Evolutionary conservation across 2,113 vertebrate species (phyloP).

Genomic region (Elanus axillaris): DNA sequence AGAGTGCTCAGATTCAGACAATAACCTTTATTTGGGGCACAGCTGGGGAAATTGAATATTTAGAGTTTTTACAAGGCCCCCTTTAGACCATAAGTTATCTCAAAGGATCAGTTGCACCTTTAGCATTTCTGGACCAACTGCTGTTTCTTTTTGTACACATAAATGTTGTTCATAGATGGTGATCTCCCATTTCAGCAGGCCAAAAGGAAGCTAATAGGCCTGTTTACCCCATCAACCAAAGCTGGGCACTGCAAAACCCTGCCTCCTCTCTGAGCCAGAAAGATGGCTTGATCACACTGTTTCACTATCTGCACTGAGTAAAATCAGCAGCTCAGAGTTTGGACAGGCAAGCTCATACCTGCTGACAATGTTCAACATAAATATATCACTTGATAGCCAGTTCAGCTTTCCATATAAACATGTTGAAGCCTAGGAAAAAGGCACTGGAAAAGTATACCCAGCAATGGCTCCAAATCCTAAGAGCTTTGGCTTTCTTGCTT

Average conservation of each 20-base stretch:
- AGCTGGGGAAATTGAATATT: neutral
- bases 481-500: neutral
- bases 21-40: neutral
- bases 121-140: neutral
- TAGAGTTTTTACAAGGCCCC: neutral
- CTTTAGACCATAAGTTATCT: neutral
- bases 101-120: neutral
- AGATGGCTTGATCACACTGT: neutral
- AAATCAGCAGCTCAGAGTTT: neutral
- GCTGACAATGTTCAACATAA: neutral
- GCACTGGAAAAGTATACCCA: neutral
- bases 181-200: neutral
- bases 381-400: neutral
- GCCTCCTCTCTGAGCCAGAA: neutral
- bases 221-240: neutral
- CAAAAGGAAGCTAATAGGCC: neutral
- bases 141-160: neutral
- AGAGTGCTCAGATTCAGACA: neutral
- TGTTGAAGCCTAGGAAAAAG: neutral
- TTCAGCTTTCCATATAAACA: neutral
- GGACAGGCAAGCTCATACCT: neutral
- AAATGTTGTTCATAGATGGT: neutral
- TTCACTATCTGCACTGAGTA: neutral
- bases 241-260: neutral
- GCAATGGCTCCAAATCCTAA: neutral